These are phyloP conservation scores for Anguilla anguilla DNA, from an alignment of 2,797 vertebrate genomes.

Conservation along the genomic window DNA sequence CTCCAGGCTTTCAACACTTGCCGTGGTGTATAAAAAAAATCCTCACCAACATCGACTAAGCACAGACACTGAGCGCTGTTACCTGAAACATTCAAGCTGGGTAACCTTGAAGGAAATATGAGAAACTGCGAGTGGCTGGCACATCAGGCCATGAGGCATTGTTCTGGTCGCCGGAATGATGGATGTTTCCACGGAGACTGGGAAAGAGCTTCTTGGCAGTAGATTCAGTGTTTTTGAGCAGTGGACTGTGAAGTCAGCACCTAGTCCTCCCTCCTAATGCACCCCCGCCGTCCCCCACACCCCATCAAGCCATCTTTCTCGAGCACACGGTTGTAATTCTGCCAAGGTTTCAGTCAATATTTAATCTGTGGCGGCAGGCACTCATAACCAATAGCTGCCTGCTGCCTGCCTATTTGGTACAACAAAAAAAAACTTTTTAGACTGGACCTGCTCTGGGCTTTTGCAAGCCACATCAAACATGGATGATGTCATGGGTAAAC, in stretches of 20 bases:
- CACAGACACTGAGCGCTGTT: background rate
- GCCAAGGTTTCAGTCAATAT: background rate
- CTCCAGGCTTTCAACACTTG: background rate
- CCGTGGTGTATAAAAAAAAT: background rate
- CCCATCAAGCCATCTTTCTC: background rate
- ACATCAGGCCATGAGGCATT: background rate
- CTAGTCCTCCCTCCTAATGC: background rate
- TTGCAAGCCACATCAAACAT: background rate
- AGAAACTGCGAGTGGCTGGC: conserved; percentile 18
- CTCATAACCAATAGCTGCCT: background rate
- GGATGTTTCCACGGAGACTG: background rate
- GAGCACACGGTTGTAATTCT: background rate
- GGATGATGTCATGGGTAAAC: background rate
- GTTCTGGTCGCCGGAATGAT: conserved; percentile 1
- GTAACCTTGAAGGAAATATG: conserved; percentile 16
- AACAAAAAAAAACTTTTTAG: background rate
- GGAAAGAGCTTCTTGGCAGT: conserved; percentile 15
- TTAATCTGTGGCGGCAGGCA: background rate
- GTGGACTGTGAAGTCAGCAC: background rate
- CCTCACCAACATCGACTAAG: background rate
- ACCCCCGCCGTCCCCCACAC: background rate
- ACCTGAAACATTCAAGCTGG: background rate
- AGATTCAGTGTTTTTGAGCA: conserved; percentile 19
- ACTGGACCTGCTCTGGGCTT: background rate
- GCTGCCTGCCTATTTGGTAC: background rate